Conservation (phyloP, 2,888 invertebrate species). For the Alsophila aescularia region DNA sequence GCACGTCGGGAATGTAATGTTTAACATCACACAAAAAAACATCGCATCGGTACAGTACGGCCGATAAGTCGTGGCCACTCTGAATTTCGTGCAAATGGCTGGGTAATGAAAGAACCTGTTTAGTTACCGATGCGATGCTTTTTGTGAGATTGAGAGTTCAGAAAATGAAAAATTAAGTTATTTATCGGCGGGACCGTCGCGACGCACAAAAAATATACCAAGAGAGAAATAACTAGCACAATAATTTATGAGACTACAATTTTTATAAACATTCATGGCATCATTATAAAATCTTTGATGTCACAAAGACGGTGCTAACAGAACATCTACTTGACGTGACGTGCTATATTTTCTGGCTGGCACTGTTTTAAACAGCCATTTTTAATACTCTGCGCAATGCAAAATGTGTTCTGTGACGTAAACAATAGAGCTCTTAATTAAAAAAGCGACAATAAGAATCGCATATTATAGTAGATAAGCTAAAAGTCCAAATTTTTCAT, state of each 20-base stretch:
- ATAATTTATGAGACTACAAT: too few relatives aligned
- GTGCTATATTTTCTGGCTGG: neutral
- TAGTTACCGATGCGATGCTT: too few relatives aligned
- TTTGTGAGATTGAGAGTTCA: too few relatives aligned
- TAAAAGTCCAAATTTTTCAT: constrained; percentile 44
- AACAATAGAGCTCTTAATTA: constrained; percentile 12
- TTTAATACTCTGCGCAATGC: constrained; percentile 32
- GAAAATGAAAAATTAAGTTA: too few relatives aligned
- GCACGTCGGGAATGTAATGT: neutral
- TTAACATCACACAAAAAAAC: too few relatives aligned
- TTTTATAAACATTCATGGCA: too few relatives aligned
- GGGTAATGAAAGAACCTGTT: too few relatives aligned
- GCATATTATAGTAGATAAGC: constrained; percentile 41
- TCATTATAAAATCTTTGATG: too few relatives aligned
- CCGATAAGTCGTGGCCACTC: too few relatives aligned
- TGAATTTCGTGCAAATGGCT: too few relatives aligned
- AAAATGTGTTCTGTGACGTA: constrained; percentile 30
- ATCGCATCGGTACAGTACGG: too few relatives aligned
- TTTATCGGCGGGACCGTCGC: neutral
- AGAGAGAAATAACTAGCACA: too few relatives aligned
- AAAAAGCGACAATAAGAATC: constrained; percentile 51
- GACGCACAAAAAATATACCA: neutral
- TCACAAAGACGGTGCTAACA: neutral
- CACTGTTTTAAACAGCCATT: constrained; percentile 24
- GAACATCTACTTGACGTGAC: neutral